Conservation (phyloP, 2,888 invertebrate genomes). For the Drosophila barbarae region DNA sequence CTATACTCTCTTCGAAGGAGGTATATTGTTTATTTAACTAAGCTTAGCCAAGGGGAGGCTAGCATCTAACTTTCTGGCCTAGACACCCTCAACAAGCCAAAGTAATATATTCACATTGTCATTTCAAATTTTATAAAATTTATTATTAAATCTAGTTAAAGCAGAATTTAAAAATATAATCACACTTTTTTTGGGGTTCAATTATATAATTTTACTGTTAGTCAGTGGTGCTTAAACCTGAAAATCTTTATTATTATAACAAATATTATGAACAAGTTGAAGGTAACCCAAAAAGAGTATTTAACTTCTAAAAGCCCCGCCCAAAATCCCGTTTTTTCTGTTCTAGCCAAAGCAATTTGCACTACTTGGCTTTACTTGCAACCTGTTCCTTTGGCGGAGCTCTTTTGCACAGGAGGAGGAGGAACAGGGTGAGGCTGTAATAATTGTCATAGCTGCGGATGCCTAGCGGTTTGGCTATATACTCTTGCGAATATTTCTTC, state of each 20-base stretch:
- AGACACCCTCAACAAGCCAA: not conserved
- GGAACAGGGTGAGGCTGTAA: slow-evolving; percentile 42
- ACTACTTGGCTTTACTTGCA: slow-evolving; percentile 48
- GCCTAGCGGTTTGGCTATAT: slow-evolving; percentile 45
- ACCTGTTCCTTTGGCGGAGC: slow-evolving; percentile 52
- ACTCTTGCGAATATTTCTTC: not conserved
- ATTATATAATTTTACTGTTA: too few species aligned
- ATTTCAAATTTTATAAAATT: too few species aligned
- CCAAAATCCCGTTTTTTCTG: slow-evolving; percentile 18
- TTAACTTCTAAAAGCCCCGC: too few species aligned
- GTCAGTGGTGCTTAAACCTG: too few species aligned
- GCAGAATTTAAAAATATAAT: too few species aligned
- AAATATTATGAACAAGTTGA: not conserved
- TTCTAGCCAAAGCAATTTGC: slow-evolving; percentile 57
- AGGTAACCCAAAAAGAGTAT: slow-evolving; percentile 3
- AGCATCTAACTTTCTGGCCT: not conserved
- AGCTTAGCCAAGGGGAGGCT: not conserved
- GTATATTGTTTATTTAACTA: not conserved
- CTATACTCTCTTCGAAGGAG: slow-evolving; percentile 12
- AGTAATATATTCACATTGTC: too few species aligned
- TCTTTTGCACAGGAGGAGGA: slow-evolving; percentile 9
- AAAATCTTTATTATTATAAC: too few species aligned
- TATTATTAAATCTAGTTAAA: too few species aligned
- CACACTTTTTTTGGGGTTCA: too few species aligned
- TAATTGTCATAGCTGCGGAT: slow-evolving; percentile 56